Conservation (phyloP, 2,888 invertebrate species). For the Drosophila hamatofila region DNA sequence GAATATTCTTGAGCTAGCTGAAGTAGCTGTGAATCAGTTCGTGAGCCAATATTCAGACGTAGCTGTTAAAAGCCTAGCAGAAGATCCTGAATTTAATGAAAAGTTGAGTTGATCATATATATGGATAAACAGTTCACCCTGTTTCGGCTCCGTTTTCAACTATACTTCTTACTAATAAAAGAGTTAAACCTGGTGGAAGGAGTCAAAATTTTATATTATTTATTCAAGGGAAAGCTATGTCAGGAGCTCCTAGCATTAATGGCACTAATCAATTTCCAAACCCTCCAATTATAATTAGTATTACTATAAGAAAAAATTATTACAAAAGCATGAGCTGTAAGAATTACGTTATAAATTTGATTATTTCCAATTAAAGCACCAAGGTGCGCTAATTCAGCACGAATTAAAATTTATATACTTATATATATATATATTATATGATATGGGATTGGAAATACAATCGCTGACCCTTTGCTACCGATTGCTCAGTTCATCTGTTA, state of each 20-base stretch:
- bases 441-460: no score
- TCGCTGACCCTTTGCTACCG: no score
- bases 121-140: conserved; percentile 90
- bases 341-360: neutral
- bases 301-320: neutral
- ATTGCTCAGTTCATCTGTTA: no score
- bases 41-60: no score
- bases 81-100: no score
- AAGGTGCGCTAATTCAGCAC: neutral
- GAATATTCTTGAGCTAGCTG: neutral
- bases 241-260: neutral
- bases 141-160: conserved; percentile 91
- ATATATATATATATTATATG: no score
- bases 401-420: conserved; percentile 6
- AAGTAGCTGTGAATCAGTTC: no score
- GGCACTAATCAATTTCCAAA: neutral
- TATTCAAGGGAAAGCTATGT: neutral
- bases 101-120: no score
- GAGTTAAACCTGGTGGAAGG: neutral
- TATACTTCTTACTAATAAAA: conserved; percentile 86
- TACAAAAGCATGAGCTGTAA: neutral
- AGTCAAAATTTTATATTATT: conserved; percentile 3
- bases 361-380: neutral
- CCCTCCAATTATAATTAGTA: neutral
- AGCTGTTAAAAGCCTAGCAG: no score